Percentiles rank a stretch among this genome's conserved stretches.
Evolutionary conservation across 2,113 vertebrate species (phyloP).

Genomic region (Platycercus adscitus): DNA sequence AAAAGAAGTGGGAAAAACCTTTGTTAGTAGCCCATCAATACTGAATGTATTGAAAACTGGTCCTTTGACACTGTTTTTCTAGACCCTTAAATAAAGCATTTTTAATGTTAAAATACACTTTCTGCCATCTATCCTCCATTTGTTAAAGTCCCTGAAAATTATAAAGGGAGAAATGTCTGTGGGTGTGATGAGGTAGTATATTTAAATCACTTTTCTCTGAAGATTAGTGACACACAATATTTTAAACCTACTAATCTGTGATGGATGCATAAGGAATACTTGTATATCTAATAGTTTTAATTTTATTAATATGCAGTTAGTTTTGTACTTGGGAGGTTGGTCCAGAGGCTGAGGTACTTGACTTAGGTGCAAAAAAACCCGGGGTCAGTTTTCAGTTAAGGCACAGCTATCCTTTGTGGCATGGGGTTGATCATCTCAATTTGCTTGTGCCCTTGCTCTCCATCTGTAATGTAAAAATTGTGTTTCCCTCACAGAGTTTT

Average conservation of each 20-base stretch:
- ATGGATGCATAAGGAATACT: neutral
- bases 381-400: neutral
- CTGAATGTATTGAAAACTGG: neutral
- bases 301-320: neutral
- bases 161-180: neutral
- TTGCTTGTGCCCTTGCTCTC: neutral
- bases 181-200: neutral
- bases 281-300: neutral
- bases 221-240: neutral
- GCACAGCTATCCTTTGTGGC: neutral
- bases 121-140: neutral
- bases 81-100: neutral
- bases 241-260: neutral
- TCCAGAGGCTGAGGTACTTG: neutral
- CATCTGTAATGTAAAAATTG: neutral
- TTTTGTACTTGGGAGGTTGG: neutral
- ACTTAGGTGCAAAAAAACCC: neutral
- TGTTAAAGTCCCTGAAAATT: neutral
- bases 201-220: neutral
- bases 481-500: neutral
- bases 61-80: neutral
- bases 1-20: neutral
- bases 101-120: neutral
- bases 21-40: neutral
- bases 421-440: rapidly evolving